phyloP scores from a whole-genome alignment of 2,888 invertebrate genomes.

The Pristionchus arcanus region DNA sequence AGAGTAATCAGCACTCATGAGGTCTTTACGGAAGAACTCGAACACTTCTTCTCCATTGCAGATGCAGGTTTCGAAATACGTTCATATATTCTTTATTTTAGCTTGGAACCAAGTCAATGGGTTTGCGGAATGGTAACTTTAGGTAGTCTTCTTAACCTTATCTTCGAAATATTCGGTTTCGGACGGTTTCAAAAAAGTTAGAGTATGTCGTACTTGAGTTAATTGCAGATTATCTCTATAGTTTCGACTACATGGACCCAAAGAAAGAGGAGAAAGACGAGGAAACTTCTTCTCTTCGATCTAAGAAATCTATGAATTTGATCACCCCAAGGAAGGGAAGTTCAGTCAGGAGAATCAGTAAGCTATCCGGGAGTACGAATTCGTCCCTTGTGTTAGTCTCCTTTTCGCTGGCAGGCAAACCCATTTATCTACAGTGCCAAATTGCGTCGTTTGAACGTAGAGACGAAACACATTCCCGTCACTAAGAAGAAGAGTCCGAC shows the following conservation, averaged over 20 bases:
- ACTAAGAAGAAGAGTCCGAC: not conserved
- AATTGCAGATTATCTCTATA: conserved; percentile 59
- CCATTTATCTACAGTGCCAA: conserved; percentile 31
- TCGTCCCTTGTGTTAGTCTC: conserved; percentile 6
- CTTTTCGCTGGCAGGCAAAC: not conserved
- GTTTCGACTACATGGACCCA: conserved; percentile 58
- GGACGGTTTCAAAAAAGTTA: not conserved
- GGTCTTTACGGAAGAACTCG: conserved; percentile 56
- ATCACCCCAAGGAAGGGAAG: conserved; percentile 37
- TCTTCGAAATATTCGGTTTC: too few relatives aligned
- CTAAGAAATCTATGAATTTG: conserved; percentile 34
- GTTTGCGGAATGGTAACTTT: too few relatives aligned
- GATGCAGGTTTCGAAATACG: conserved; percentile 1
- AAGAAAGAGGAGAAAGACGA: conserved; percentile 58
- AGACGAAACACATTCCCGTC: conserved; percentile 11
- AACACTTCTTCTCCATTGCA: conserved; percentile 56
- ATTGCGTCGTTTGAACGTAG: conserved; percentile 38
- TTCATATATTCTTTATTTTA: too few relatives aligned
- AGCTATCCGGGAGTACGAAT: not conserved
- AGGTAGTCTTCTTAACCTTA: too few relatives aligned
- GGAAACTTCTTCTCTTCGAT: conserved; percentile 49
- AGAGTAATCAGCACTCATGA: conserved; percentile 60
- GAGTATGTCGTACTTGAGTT: not conserved
- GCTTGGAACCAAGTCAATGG: not conserved
- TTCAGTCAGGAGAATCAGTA: conserved; percentile 8